Conservation (phyloP, 2,113 vertebrate species). For the Pionites leucogaster region DNA sequence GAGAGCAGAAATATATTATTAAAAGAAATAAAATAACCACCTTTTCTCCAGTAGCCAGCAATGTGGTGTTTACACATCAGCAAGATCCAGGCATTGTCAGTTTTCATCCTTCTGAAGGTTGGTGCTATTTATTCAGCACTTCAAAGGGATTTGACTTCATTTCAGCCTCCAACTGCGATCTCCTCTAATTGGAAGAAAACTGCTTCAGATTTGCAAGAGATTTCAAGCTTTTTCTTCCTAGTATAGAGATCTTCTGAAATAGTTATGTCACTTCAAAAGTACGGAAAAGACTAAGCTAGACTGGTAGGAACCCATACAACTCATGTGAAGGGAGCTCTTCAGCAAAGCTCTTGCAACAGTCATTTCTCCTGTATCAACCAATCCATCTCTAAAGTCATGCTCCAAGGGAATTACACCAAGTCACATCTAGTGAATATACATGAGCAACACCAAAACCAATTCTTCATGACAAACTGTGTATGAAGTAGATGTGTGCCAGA, state of each 20-base stretch:
- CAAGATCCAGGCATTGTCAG: not conserved
- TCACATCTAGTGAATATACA: not conserved
- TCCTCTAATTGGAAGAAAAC: not conserved
- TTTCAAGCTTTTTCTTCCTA: not conserved
- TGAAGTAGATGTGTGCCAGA: not conserved
- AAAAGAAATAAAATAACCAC: not conserved
- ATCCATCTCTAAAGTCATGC: not conserved
- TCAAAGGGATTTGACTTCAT: not conserved
- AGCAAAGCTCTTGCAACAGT: not conserved
- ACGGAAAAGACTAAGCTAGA: not conserved
- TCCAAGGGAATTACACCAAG: not conserved
- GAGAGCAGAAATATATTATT: not conserved
- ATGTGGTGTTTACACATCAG: not conserved
- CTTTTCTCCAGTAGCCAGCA: not conserved
- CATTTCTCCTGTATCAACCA: not conserved
- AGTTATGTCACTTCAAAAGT: not conserved
- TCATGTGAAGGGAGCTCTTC: not conserved
- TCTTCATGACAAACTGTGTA: not conserved
- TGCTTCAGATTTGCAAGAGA: not conserved
- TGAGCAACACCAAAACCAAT: not conserved
- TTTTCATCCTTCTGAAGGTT: not conserved
- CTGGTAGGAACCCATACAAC: accelerated
- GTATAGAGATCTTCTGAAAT: not conserved
- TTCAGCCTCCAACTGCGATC: not conserved
- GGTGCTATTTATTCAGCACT: slow-evolving; percentile 12